Percentiles rank a stretch among this genome's conserved stretches.
These are phyloP conservation scores for Megalops cyprinoides DNA, from an alignment of 2,797 vertebrate genomes.

Conservation along the genomic window DNA sequence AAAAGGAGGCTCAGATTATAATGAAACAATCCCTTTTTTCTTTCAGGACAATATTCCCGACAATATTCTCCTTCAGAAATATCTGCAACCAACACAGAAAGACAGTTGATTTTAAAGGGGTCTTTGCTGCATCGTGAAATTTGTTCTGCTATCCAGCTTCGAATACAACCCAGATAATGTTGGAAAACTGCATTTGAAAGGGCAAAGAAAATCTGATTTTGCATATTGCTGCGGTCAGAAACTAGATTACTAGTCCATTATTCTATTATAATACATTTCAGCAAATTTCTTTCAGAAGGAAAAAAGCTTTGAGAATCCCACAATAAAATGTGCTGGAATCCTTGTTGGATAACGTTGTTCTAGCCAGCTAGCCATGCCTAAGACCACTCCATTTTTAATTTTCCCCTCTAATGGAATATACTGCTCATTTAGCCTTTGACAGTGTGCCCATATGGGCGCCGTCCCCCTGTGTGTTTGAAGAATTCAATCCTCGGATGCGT, in stretches of 20 bases:
- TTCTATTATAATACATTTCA: constrained; percentile 16
- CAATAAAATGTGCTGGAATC: background rate
- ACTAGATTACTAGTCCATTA: constrained; percentile 6
- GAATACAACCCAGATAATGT: constrained; percentile 33
- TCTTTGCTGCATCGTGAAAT: constrained; percentile 42
- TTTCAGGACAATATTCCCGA: background rate
- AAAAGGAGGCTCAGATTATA: background rate
- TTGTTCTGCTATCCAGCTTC: constrained; percentile 29
- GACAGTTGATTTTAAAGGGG: constrained; percentile 42
- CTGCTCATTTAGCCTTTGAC: constrained; percentile 13
- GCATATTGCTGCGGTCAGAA: constrained; percentile 1
- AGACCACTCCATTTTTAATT: background rate
- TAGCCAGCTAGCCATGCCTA: background rate
- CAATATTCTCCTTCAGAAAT: constrained; percentile 34
- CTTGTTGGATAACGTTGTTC: background rate
- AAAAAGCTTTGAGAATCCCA: background rate
- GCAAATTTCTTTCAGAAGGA: constrained; percentile 2
- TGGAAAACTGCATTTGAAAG: constrained; percentile 17
- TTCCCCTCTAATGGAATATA: background rate
- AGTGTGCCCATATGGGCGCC: background rate
- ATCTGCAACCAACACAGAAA: constrained; percentile 32
- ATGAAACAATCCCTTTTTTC: background rate
- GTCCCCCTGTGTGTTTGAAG: constrained; percentile 12
- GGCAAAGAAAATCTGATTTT: constrained; percentile 21
- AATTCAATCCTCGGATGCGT: constrained; percentile 4